Evolutionary conservation across 2,888 invertebrate genomes (phyloP).

Genomic region (Schrankia costaestrigalis): DNA sequence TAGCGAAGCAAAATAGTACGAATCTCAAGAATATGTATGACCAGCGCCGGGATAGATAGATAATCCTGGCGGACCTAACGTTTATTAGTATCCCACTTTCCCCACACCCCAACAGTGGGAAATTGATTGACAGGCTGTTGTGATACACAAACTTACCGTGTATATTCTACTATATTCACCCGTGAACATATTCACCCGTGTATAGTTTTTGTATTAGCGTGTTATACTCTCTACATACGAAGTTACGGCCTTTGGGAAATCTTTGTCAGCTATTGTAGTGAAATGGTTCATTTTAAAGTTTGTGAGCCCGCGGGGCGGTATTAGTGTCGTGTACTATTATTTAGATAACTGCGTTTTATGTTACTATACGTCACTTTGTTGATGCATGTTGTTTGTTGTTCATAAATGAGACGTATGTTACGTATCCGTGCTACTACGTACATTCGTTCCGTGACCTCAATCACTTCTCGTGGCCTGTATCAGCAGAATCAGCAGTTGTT

Average conservation of each 20-base stretch:
- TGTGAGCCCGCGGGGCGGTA: constrained; percentile 34
- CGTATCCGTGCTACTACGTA: no score
- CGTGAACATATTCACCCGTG: constrained; percentile 1
- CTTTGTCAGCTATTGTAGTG: constrained; percentile 69
- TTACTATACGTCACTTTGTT: no score
- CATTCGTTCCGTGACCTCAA: no score
- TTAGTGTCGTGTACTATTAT: constrained; percentile 32
- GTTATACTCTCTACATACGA: constrained; percentile 31
- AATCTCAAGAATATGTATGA: background rate
- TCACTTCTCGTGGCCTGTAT: no score
- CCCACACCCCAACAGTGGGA: background rate
- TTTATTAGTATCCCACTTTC: no score
- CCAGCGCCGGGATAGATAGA: no score
- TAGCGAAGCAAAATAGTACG: no score
- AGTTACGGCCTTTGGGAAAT: constrained; percentile 59
- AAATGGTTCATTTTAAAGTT: constrained; percentile 68
- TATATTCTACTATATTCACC: constrained; percentile 1
- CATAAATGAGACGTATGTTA: no score
- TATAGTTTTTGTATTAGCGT: constrained; percentile 22
- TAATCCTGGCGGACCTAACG: background rate
- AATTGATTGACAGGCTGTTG: background rate
- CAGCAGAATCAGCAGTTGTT: no score
- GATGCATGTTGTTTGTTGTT: no score
- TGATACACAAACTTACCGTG: background rate
- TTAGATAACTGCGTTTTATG: no score